phyloP scores from a whole-genome alignment of 2,888 invertebrate genomes.

The Melanchra persicariae region DNA sequence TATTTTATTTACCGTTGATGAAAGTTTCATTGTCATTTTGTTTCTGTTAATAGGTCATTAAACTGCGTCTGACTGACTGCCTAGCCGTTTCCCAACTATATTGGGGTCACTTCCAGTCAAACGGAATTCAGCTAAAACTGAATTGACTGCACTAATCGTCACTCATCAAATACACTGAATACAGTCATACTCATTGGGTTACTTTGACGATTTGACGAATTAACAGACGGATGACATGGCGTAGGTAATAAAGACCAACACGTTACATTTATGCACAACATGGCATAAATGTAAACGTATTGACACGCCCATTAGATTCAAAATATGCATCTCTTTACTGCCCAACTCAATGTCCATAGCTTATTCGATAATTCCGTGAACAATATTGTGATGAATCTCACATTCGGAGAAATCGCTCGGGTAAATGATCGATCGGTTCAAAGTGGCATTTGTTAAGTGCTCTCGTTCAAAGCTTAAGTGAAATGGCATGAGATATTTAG shows the following conservation, averaged over 20 bases:
- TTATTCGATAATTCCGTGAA: conserved; percentile 1
- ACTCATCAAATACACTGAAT: neutral
- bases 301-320: neutral
- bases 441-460: conserved; percentile 35
- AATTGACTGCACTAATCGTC: conserved; percentile 6
- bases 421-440: conserved; percentile 37
- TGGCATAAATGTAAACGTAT: neutral
- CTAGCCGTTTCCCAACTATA: too few relatives aligned
- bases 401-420: conserved; percentile 25
- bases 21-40: conserved; percentile 14
- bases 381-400: conserved; percentile 5
- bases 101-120: too few relatives aligned
- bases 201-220: conserved; percentile 11
- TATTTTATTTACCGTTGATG: conserved; percentile 30
- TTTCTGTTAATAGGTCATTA: neutral
- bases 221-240: neutral
- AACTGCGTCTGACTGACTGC: conserved; percentile 11
- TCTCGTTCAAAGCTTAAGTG: conserved; percentile 23
- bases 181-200: conserved; percentile 16
- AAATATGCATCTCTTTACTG: neutral
- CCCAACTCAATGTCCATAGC: neutral
- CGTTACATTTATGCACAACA: too few relatives aligned
- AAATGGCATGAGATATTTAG: conserved; percentile 9
- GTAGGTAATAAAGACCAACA: too few relatives aligned
- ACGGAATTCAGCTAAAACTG: too few relatives aligned